phyloP scores from a whole-genome alignment of 2,888 invertebrate genomes.

The Morpho achilles region DNA sequence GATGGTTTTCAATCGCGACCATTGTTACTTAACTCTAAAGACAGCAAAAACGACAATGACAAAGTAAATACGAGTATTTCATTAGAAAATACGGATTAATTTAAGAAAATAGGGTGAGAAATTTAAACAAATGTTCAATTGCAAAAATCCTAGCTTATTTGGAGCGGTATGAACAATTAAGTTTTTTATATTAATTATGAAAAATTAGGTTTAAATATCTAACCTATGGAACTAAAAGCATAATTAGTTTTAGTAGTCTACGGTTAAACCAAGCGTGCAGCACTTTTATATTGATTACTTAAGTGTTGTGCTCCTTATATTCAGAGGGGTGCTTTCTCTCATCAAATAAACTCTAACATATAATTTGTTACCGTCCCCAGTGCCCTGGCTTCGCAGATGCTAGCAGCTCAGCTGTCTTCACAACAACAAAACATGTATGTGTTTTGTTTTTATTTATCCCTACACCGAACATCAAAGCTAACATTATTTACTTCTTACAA shows the following conservation, averaged over 20 bases:
- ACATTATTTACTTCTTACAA: slow-evolving; percentile 25
- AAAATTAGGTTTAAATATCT: too few relatives aligned
- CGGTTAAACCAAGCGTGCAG: slow-evolving; percentile 49
- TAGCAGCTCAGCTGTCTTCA: slow-evolving; percentile 94
- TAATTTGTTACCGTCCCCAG: slow-evolving; percentile 86
- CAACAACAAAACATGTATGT: slow-evolving; percentile 97
- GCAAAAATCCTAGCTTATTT: too few relatives aligned
- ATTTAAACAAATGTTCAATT: too few relatives aligned
- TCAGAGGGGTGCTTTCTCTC: slow-evolving; percentile 33
- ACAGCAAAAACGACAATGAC: too few relatives aligned
- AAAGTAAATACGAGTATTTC: too few relatives aligned
- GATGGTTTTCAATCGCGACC: too few relatives aligned
- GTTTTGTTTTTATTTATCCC: slow-evolving; percentile 67
- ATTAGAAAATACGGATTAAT: too few relatives aligned
- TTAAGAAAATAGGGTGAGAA: too few relatives aligned
- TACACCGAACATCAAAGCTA: slow-evolving; percentile 48
- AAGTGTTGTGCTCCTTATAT: slow-evolving; percentile 28
- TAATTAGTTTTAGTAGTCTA: background rate
- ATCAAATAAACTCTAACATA: slow-evolving; percentile 63
- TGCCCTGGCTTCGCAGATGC: slow-evolving; percentile 98
- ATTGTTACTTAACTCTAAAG: too few relatives aligned
- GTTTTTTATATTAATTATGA: too few relatives aligned
- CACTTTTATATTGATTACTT: slow-evolving; percentile 39
- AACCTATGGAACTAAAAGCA: too few relatives aligned
- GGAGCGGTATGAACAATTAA: too few relatives aligned